Evolutionary conservation across 2,888 invertebrate species (phyloP).

Genomic region (Eupithecia centaureata): DNA sequence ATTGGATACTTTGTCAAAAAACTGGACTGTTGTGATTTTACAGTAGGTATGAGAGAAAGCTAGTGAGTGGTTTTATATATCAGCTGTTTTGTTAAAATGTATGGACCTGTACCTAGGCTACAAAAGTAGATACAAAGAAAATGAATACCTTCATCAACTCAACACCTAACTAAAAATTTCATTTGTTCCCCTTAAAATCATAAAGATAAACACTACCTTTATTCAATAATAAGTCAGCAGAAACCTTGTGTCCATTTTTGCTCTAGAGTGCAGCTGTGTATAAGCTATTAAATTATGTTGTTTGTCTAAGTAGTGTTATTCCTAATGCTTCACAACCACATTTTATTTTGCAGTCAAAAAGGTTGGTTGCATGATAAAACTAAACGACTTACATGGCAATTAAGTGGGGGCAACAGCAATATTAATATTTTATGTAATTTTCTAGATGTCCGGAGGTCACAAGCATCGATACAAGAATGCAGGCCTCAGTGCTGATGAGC

Average conservation of each 20-base stretch:
- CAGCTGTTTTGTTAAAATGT: slow-evolving; percentile 2
- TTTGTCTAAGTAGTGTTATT: too few species aligned
- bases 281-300: too few species aligned
- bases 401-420: background rate
- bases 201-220: background rate
- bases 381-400: too few species aligned
- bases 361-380: background rate
- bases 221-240: background rate
- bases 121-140: too few species aligned
- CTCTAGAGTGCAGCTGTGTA: background rate
- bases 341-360: background rate
- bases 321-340: background rate
- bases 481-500: slow-evolving; percentile 95
- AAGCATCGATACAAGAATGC: slow-evolving; percentile 97
- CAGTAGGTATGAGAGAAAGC: background rate
- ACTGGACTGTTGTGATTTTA: background rate
- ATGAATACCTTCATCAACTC: too few species aligned
- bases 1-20: background rate
- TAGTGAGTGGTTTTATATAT: background rate
- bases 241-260: background rate
- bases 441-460: slow-evolving; percentile 91
- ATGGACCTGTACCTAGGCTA: background rate
- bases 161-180: too few species aligned
- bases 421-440: background rate
- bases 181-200: too few species aligned